phyloP scores from a whole-genome alignment of 2,113 vertebrate species.

The Fregetta grallaria region DNA sequence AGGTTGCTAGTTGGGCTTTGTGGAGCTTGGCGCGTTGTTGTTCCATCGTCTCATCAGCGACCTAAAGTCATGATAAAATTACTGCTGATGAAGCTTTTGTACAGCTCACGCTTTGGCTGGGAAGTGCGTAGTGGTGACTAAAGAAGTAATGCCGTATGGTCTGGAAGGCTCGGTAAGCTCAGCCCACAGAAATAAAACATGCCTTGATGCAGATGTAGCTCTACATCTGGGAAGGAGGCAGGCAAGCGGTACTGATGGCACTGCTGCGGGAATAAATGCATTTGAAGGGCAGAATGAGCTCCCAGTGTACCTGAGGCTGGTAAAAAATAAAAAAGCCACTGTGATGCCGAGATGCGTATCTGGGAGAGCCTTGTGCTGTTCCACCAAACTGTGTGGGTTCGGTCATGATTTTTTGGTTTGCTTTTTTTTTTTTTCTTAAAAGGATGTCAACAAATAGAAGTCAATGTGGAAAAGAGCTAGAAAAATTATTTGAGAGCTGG shows the following conservation, averaged over 20 bases:
- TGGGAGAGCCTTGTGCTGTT: background rate
- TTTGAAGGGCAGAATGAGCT: background rate
- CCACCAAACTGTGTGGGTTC: fast-evolving
- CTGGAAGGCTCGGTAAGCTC: background rate
- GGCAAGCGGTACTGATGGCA: fast-evolving
- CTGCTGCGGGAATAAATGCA: background rate
- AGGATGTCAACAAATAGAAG: background rate
- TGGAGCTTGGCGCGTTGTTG: background rate
- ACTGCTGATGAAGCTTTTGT: background rate
- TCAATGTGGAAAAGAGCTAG: background rate
- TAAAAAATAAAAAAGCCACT: no score
- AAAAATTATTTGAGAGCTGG: background rate
- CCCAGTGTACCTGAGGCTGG: background rate
- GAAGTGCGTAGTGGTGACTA: background rate
- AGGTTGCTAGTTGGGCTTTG: background rate
- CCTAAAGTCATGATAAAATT: background rate
- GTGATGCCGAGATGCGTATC: background rate
- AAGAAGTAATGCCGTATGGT: background rate
- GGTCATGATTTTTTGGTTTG: no score
- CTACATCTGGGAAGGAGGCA: background rate
- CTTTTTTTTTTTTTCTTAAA: background rate
- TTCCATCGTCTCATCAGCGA: background rate
- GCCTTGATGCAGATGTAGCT: background rate
- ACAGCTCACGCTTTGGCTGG: background rate
- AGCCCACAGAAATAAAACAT: fast-evolving